Percentiles rank a stretch among this genome's conserved stretches.
phyloP scores from a whole-genome alignment of 1,140 invertebrate genomes.

The Pachypsylla venusta region DNA sequence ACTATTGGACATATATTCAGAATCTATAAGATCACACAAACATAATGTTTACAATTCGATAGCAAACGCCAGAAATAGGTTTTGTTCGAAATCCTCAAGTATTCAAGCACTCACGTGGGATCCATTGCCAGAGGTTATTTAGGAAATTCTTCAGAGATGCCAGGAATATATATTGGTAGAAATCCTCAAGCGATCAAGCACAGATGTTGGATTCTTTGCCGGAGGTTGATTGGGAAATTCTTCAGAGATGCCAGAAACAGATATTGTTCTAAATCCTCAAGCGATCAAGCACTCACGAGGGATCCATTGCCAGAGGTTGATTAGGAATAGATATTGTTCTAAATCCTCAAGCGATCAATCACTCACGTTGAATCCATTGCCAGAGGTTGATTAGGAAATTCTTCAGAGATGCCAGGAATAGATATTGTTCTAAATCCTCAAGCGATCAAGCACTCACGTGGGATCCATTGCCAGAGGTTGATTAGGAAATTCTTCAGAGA shows the following conservation, averaged over 20 bases:
- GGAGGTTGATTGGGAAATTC: background rate
- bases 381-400: background rate
- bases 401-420: no score
- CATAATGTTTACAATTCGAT: background rate
- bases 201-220: background rate
- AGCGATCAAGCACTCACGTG: background rate
- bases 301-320: background rate
- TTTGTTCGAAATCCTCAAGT: background rate
- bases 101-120: background rate
- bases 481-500: background rate
- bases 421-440: background rate
- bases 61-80: background rate
- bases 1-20: background rate
- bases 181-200: background rate
- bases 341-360: background rate
- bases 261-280: background rate
- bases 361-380: background rate
- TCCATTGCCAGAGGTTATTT: background rate
- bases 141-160: background rate
- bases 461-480: background rate
- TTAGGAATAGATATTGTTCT: background rate
- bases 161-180: background rate
- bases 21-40: background rate
- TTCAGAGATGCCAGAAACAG: no score
- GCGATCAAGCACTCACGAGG: background rate